Percentiles rank a stretch among this genome's conserved stretches.
phyloP scores from a whole-genome alignment of 2,888 invertebrate species.

The Unio delphinus region DNA sequence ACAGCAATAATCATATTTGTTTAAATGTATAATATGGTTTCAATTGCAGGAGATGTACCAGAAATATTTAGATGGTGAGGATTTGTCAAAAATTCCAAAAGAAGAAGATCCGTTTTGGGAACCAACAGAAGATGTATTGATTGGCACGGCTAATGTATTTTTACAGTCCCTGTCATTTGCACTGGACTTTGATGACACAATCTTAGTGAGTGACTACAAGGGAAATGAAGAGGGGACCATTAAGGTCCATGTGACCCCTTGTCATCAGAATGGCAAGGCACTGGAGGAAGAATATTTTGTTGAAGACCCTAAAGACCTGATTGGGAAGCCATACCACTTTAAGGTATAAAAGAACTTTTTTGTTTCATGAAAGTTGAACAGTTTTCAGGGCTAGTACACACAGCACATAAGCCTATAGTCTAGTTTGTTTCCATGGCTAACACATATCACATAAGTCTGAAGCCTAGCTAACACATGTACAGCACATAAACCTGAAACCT shows the following conservation, averaged over 20 bases:
- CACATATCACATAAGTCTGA: too few species aligned
- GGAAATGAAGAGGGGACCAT: slow-evolving; percentile 69
- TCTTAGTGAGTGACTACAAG: slow-evolving; percentile 70
- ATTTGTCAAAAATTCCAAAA: slow-evolving; percentile 57
- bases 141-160: slow-evolving; percentile 70
- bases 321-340: slow-evolving; percentile 68
- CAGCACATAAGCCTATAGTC: too few species aligned
- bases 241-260: slow-evolving; percentile 66
- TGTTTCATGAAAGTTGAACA: not conserved
- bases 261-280: slow-evolving; percentile 61
- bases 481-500: too few species aligned
- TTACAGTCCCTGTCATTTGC: slow-evolving; percentile 70
- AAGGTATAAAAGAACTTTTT: slow-evolving; percentile 52
- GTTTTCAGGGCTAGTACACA: not conserved
- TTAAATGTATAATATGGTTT: not conserved
- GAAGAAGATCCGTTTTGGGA: slow-evolving; percentile 72
- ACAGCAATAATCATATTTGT: too few species aligned
- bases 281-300: slow-evolving; percentile 69
- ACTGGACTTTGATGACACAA: slow-evolving; percentile 70
- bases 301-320: slow-evolving; percentile 66
- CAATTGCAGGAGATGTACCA: slow-evolving; percentile 69
- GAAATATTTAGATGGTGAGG: slow-evolving; percentile 68
- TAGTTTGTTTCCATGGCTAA: too few species aligned
- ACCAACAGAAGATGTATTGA: slow-evolving; percentile 69
- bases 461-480: too few species aligned